Evolutionary conservation across 2,888 invertebrate species (phyloP).

Genomic region (Melitaea athalia): DNA sequence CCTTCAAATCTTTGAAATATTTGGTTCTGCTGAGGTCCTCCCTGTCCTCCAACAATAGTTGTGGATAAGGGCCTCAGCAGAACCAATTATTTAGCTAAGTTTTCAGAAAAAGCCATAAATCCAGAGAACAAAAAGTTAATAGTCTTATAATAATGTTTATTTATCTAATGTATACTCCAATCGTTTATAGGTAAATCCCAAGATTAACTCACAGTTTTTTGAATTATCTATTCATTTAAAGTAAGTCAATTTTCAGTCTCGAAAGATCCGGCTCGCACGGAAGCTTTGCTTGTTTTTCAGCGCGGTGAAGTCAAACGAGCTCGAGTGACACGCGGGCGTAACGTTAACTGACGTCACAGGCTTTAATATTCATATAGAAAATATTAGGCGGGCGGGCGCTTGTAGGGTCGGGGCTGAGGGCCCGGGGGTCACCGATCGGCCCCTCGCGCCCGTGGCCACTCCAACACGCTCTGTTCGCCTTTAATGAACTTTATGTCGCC

Average conservation of each 20-base stretch:
- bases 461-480: constrained; percentile 77
- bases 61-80: too few relatives aligned
- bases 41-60: too few relatives aligned
- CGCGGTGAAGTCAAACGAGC: constrained; percentile 19
- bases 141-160: too few relatives aligned
- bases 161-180: too few relatives aligned
- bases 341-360: constrained; percentile 48
- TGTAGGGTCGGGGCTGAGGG: constrained; percentile 40
- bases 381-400: constrained; percentile 60
- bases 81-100: too few relatives aligned
- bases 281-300: constrained; percentile 8
- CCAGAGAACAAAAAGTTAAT: too few relatives aligned
- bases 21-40: too few relatives aligned
- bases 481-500: constrained; percentile 81
- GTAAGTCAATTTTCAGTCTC: neutral
- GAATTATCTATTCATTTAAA: neutral
- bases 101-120: too few relatives aligned
- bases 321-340: constrained; percentile 42
- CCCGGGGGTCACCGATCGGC: constrained; percentile 53
- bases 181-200: neutral
- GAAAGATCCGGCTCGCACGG: constrained; percentile 2
- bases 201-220: neutral
- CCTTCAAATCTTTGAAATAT: too few relatives aligned
- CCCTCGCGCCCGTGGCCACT: constrained; percentile 68
- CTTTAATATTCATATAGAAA: constrained; percentile 70